phyloP scores from a whole-genome alignment of 1,140 invertebrate species.

The Cataglyphis hispanica region DNA sequence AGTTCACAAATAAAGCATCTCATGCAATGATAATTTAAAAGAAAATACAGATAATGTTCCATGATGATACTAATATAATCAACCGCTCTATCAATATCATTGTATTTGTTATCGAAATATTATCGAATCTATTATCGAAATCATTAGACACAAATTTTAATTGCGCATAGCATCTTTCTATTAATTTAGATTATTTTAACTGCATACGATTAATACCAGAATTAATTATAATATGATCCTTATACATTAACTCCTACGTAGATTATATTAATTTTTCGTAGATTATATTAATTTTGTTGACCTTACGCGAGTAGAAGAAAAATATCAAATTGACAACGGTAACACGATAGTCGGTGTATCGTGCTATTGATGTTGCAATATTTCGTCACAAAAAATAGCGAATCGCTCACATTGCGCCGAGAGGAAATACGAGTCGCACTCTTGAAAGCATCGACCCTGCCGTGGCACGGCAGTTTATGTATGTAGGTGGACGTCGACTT shows the following conservation, averaged over 20 bases:
- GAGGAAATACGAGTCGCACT: constrained; percentile 42
- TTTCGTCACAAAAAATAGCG: constrained; percentile 24
- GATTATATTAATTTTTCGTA: background rate
- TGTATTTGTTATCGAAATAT: too few relatives aligned
- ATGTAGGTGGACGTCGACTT: constrained; percentile 82
- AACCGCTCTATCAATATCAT: too few relatives aligned
- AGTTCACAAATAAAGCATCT: too few relatives aligned
- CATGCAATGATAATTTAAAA: too few relatives aligned
- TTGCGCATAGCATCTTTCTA: background rate
- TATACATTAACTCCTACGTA: background rate
- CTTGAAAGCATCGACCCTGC: constrained; percentile 19
- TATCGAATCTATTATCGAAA: background rate
- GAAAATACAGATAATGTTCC: too few relatives aligned
- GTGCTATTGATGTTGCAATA: background rate
- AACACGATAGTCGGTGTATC: background rate
- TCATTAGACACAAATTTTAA: background rate
- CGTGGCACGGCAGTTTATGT: constrained; percentile 68
- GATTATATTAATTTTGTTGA: too few relatives aligned
- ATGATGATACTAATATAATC: too few relatives aligned
- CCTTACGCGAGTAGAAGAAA: background rate
- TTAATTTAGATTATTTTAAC: background rate
- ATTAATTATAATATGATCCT: background rate
- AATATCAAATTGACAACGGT: background rate
- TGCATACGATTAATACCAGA: background rate
- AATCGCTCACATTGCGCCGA: background rate